Evolutionary conservation across 2,113 vertebrate genomes (phyloP).

Genomic region (Rhombomys opimus): DNA sequence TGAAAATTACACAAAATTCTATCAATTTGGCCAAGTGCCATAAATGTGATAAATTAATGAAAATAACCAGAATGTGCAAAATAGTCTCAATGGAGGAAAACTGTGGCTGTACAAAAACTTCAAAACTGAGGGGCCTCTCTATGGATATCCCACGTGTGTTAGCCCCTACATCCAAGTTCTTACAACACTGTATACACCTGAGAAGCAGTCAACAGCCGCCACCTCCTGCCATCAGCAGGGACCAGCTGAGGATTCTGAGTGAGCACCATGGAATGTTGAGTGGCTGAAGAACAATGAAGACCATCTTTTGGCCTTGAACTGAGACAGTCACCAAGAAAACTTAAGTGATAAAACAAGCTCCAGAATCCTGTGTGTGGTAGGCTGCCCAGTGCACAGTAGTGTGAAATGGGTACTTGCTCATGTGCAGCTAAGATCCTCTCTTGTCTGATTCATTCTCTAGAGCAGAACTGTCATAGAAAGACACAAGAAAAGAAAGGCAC

Average conservation of each 20-base stretch:
- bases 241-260: not conserved
- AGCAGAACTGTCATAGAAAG: not conserved
- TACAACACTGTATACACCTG: not conserved
- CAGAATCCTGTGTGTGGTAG: not conserved
- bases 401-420: not conserved
- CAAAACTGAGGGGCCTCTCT: not conserved
- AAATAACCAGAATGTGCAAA: not conserved
- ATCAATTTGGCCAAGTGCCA: not conserved
- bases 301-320: not conserved
- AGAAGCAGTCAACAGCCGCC: not conserved
- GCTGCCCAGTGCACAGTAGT: not conserved
- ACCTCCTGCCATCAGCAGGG: not conserved
- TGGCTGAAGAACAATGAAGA: not conserved
- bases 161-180: not conserved
- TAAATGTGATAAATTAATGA: not conserved
- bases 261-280: not conserved
- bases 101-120: not conserved
- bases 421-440: not conserved
- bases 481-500: not conserved
- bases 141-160: not conserved
- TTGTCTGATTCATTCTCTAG: not conserved
- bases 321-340: not conserved
- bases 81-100: not conserved
- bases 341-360: not conserved
- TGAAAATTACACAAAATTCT: not conserved